A percentile compares a stretch with the other conserved stretches of the same genome.
Evolutionary conservation across 1,140 invertebrate genomes (phyloP).

Genomic region (Zaprionus africanus): DNA sequence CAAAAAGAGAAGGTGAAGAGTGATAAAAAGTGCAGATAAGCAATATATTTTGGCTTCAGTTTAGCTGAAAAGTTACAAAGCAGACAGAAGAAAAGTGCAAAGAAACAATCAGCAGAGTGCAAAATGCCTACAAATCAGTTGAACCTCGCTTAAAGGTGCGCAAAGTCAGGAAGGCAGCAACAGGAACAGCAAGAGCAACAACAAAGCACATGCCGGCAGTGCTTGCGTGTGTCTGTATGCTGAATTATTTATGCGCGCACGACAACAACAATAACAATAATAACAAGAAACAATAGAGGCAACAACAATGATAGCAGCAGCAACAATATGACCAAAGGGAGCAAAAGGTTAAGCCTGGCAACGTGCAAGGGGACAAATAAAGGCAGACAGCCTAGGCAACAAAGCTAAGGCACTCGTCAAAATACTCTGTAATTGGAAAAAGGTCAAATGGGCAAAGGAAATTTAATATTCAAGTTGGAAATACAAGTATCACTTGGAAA

Average conservation of each 20-base stretch:
- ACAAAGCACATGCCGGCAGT: constrained; percentile 16
- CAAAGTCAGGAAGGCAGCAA: constrained; percentile 5
- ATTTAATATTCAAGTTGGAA: too few relatives aligned
- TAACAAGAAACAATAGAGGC: constrained; percentile 31
- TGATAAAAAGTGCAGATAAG: not conserved
- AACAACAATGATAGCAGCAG: constrained; percentile 32
- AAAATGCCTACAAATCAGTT: constrained; percentile 45
- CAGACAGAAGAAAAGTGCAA: not conserved
- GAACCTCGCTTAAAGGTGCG: constrained; percentile 27
- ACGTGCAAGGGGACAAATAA: constrained; percentile 58
- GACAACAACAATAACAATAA: constrained; percentile 50
- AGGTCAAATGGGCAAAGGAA: too few relatives aligned
- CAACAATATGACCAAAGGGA: constrained; percentile 64
- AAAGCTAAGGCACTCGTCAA: too few relatives aligned
- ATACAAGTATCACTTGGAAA: too few relatives aligned
- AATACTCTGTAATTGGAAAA: constrained; percentile 14
- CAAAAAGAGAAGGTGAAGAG: not conserved
- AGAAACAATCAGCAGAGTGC: constrained; percentile 10
- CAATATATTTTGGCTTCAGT: constrained; percentile 3
- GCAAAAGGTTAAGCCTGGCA: constrained; percentile 67
- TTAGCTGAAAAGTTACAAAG: not conserved
- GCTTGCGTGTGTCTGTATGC: constrained; percentile 34
- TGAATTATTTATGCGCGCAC: constrained; percentile 73
- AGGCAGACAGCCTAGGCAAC: constrained; percentile 5
- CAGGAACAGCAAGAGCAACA: not conserved